These are phyloP conservation scores for Opisthograptis luteolata DNA, from an alignment of 2,888 invertebrate genomes.

Conservation along the genomic window DNA sequence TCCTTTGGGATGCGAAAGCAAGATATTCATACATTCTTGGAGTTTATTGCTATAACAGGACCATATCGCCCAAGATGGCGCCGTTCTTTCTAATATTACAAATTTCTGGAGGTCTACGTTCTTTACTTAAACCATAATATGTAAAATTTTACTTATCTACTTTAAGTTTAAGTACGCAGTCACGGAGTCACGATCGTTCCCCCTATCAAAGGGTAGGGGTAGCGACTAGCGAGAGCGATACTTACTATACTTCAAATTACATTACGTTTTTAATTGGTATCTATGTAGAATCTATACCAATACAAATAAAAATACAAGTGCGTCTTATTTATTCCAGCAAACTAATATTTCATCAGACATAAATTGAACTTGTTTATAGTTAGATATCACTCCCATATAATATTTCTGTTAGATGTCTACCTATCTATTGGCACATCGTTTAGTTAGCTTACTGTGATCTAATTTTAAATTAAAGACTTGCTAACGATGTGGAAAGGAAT, in stretches of 20 bases:
- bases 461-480: neutral
- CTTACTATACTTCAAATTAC: conserved; percentile 19
- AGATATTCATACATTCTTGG: conserved; percentile 45
- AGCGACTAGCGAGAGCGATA: neutral
- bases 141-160: no score
- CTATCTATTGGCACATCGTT: neutral
- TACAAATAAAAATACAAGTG: neutral
- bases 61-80: no score
- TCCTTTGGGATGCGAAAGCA: conserved; percentile 49
- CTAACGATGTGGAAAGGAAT: neutral
- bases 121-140: no score
- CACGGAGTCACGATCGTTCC: conserved; percentile 35
- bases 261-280: no score
- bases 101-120: no score
- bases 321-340: neutral
- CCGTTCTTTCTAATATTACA: no score
- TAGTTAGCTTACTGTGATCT: conserved; percentile 7
- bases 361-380: neutral
- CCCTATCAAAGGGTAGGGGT: conserved; percentile 11
- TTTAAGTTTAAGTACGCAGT: conserved; percentile 39
- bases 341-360: neutral
- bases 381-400: conserved; percentile 1
- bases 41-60: no score
- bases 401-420: neutral
- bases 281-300: no score